Evolutionary conservation across 2,888 invertebrate genomes (phyloP).

Genomic region (Lottia gigantea): DNA sequence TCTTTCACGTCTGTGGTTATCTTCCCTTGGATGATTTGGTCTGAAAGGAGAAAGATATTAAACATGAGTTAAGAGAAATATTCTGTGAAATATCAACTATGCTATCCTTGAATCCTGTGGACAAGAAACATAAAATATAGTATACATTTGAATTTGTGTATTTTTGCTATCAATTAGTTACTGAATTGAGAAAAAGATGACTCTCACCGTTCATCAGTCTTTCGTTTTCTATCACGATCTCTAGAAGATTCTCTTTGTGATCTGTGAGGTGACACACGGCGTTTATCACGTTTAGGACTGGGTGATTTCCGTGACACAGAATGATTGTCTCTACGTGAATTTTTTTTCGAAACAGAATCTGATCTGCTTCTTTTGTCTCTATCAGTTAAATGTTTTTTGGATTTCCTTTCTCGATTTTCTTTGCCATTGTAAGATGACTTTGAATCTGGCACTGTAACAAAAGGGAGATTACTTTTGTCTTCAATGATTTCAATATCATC

Average conservation of each 20-base stretch:
- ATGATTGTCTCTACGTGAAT: not conserved
- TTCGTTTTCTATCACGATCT: slow-evolving; percentile 17
- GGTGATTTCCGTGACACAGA: not conserved
- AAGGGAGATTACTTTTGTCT: slow-evolving; percentile 15
- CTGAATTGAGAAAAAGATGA: no score
- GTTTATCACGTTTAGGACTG: not conserved
- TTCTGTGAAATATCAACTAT: no score
- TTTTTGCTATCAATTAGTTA: no score
- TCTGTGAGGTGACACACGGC: not conserved
- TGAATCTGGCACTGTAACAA: slow-evolving; percentile 1
- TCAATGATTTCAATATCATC: slow-evolving; percentile 26
- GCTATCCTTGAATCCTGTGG: no score
- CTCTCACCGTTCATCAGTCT: slow-evolving; percentile 12
- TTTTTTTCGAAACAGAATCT: not conserved
- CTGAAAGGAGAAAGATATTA: no score
- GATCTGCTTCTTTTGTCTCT: slow-evolving; percentile 7
- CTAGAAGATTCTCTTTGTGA: slow-evolving; percentile 20
- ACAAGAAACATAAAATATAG: no score
- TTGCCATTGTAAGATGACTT: not conserved
- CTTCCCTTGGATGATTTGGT: no score
- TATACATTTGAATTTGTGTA: no score
- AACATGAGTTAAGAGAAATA: no score
- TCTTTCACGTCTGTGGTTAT: no score
- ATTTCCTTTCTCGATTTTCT: slow-evolving; percentile 1
- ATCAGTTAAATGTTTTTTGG: slow-evolving; percentile 3